Conservation (phyloP, 2,797 vertebrate genomes). For the Cottoperca gobio region DNA sequence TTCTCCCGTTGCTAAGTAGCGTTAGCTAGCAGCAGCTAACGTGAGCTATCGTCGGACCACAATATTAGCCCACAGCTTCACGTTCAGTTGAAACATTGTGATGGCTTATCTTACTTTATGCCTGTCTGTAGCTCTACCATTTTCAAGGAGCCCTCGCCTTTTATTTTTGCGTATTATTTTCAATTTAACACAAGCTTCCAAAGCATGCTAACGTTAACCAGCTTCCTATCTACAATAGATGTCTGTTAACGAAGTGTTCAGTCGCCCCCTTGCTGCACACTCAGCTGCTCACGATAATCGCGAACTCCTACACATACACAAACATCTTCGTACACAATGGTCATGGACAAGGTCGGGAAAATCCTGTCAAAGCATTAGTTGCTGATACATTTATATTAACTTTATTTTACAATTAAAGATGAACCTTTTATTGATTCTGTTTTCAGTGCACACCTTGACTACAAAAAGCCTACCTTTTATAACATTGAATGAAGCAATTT, state of each 20-base stretch:
- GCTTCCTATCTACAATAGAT: neutral
- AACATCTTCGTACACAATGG: neutral
- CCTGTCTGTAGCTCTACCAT: too few relatives aligned
- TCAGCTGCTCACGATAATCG: neutral
- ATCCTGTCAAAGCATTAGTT: neutral
- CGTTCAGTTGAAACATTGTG: neutral
- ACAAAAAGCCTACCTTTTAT: neutral
- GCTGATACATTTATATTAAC: too few relatives aligned
- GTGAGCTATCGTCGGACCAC: neutral
- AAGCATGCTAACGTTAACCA: neutral
- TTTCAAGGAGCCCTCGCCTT: accelerated
- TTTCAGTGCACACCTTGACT: neutral
- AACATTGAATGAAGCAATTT: neutral
- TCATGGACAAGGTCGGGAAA: neutral
- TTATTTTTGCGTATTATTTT: too few relatives aligned
- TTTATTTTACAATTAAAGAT: too few relatives aligned
- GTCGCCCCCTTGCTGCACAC: constrained; percentile 2
- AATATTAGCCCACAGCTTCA: neutral
- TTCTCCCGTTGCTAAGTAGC: neutral
- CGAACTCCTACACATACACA: neutral
- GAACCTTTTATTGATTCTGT: neutral
- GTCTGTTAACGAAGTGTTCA: neutral
- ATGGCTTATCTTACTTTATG: accelerated
- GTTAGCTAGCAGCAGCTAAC: constrained; percentile 34
- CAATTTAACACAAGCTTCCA: neutral